A percentile compares a stretch with the other conserved stretches of the same genome.
Evolutionary conservation across 2,888 invertebrate genomes (phyloP).

Genomic region (Scotopteryx bipunctaria): DNA sequence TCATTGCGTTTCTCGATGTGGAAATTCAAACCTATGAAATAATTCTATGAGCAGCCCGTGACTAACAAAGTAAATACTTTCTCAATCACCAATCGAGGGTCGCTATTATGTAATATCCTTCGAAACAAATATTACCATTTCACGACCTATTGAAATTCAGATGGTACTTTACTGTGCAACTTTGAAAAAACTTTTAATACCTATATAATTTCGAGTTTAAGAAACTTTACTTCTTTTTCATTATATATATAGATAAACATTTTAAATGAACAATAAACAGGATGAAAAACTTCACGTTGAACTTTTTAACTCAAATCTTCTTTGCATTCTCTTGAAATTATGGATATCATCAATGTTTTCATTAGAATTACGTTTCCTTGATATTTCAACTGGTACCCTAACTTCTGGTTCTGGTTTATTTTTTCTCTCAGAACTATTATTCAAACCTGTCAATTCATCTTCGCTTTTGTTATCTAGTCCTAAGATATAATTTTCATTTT

Average conservation of each 20-base stretch:
- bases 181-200: neutral
- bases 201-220: too few relatives aligned
- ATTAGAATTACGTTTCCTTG: neutral
- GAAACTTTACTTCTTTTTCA: too few relatives aligned
- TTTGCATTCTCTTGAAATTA: constrained; percentile 35
- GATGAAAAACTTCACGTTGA: too few relatives aligned
- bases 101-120: neutral
- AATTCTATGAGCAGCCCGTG: too few relatives aligned
- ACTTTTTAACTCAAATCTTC: constrained; percentile 36
- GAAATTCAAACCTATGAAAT: too few relatives aligned
- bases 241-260: too few relatives aligned
- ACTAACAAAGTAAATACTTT: neutral
- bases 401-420: neutral
- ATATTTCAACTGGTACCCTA: neutral
- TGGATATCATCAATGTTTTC: constrained; percentile 14
- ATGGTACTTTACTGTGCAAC: neutral
- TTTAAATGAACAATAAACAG: too few relatives aligned
- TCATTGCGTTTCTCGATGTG: too few relatives aligned
- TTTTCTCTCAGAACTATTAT: constrained; percentile 3
- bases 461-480: constrained; percentile 31
- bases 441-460: constrained; percentile 35
- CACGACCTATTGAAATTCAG: neutral
- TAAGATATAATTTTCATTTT: constrained; percentile 45
- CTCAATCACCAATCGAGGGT: neutral
- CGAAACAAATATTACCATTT: neutral